A percentile compares a stretch with the other conserved stretches of the same genome.
Evolutionary conservation across 2,797 vertebrate genomes (phyloP).

Genomic region (Sebastes oblongus): DNA sequence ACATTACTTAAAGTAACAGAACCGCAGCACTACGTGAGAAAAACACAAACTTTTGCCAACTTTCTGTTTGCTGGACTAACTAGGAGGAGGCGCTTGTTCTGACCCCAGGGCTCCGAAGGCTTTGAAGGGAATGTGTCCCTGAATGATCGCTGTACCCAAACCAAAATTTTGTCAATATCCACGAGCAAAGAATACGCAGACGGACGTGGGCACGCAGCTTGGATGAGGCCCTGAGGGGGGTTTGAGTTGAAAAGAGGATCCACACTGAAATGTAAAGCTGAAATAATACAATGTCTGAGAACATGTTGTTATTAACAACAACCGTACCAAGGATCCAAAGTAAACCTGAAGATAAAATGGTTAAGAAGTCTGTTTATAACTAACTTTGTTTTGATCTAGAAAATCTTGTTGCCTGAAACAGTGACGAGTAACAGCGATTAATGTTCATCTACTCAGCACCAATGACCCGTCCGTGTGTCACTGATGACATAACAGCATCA

Average conservation of each 20-base stretch:
- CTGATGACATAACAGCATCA: constrained; percentile 4
- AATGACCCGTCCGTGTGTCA: neutral
- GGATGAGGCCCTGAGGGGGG: neutral
- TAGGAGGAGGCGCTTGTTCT: constrained; percentile 32
- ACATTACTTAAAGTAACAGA: neutral
- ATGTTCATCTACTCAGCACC: neutral
- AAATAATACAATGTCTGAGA: neutral
- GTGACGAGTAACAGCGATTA: neutral
- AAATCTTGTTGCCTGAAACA: neutral
- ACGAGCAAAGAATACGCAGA: neutral
- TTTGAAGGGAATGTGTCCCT: neutral
- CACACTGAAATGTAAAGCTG: neutral
- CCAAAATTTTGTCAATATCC: neutral
- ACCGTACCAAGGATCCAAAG: neutral
- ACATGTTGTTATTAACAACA: neutral
- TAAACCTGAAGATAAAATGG: neutral
- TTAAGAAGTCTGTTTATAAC: neutral
- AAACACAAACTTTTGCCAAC: neutral
- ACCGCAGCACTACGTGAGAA: neutral
- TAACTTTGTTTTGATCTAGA: neutral
- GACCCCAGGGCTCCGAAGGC: constrained; percentile 5
- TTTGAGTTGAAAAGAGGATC: neutral
- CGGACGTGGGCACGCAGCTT: neutral
- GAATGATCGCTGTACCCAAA: neutral
- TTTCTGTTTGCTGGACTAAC: constrained; percentile 50